Evolutionary conservation across 2,113 vertebrate species (phyloP), one percentile per base, ranked within the genome.

Genomic region (Mola mola): DNA sequence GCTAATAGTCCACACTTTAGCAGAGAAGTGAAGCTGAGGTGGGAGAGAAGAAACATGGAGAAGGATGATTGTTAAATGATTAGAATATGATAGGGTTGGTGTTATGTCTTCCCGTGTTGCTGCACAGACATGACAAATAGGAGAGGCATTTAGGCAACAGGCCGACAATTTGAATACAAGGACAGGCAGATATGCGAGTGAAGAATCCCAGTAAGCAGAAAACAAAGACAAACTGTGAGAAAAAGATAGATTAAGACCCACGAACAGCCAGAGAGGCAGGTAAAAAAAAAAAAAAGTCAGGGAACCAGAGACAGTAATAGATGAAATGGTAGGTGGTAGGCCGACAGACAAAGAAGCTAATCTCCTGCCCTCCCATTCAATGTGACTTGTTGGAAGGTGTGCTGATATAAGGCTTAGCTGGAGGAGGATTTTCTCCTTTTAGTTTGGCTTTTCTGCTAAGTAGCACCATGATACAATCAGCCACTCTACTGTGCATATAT

Each of bases 391-490:
- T 44, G 74, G 64, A 78, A 60, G 75, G 75, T 53, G 70, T 67
- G 61, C 77, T 68, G 76, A 84, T 82, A 84, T 16, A n/a, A 25
- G 48, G 79, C 70, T 83, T 80, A 83, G 72, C 68, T 40, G 44
- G 24, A 57, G 58, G 61, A 81, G 81, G 79, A 80, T 83, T 90
- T 83, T 75, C 71, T 49, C 66, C 47, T 60, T 74, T 86, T 77
- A 69, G 53, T 77, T 88, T 73, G 74, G 56, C 65, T 85, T 69
- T 67, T 59, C 66, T 75, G 57, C 74, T 85, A 87, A 87, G 78
- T 85, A 84, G 69, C 64, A 60, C 24, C 53, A 64, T 15, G 78
- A 87, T 86, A 87, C 78, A 85, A 86, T 87, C 84, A 62, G 50
- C 68, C 76, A 67, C 74, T 84, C 74, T 81, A 75, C 40, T 79